A percentile compares a stretch with the other conserved stretches of the same genome.
These are phyloP conservation scores for Apis cerana DNA, from an alignment of 1,140 invertebrate species.

Conservation along the genomic window DNA sequence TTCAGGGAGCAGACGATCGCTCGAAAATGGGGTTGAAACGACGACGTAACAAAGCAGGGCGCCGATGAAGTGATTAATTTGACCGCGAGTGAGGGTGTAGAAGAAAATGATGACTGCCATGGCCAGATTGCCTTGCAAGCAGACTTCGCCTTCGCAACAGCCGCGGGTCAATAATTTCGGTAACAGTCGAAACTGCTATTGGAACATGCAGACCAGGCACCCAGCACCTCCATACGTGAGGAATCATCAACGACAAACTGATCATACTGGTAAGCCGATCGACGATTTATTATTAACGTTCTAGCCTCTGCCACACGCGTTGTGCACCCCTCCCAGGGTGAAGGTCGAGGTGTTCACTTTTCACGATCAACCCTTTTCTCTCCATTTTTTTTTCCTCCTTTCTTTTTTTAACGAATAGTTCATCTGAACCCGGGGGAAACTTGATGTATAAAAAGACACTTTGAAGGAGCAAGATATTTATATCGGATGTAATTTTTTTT, in stretches of 20 bases:
- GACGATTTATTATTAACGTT: not conserved
- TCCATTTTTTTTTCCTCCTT: not conserved
- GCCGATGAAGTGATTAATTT: constrained; percentile 62
- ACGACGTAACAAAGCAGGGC: constrained; percentile 70
- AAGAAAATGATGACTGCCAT: constrained; percentile 80
- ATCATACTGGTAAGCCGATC: constrained; percentile 72
- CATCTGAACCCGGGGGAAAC: too few relatives aligned
- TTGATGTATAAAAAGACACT: not conserved
- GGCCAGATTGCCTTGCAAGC: constrained; percentile 79
- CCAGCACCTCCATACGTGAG: constrained; percentile 72
- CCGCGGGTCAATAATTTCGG: constrained; percentile 72
- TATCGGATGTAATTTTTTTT: not conserved
- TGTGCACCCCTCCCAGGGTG: not conserved
- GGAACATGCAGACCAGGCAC: constrained; percentile 77
- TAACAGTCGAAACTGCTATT: constrained; percentile 70
- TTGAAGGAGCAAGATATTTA: constrained; percentile 16
- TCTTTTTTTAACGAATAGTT: not conserved
- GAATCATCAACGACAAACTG: constrained; percentile 74
- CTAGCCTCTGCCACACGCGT: not conserved
- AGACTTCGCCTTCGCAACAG: constrained; percentile 75
- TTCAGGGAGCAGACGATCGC: constrained; percentile 68
- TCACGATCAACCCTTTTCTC: constrained; percentile 8
- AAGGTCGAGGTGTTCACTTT: constrained; percentile 17
- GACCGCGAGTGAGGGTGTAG: constrained; percentile 11
- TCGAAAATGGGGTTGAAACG: constrained; percentile 74